phyloP scores from a whole-genome alignment of 1,140 invertebrate species.

The Drosophila willistoni region DNA sequence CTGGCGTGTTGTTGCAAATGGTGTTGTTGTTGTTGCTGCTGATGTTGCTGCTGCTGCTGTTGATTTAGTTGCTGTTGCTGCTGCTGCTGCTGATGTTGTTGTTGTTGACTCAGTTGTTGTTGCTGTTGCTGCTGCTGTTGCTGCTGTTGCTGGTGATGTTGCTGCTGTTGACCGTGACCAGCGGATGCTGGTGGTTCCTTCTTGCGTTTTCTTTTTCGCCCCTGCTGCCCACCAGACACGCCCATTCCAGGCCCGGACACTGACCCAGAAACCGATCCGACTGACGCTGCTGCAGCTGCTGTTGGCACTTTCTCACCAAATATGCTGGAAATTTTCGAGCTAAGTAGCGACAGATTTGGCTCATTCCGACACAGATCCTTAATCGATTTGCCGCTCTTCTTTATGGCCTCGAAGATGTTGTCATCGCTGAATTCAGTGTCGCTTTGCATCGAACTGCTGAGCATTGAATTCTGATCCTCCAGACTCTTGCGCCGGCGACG shows the following conservation, averaged over 20 bases:
- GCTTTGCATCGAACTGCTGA: constrained; percentile 77
- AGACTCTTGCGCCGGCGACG: constrained; percentile 78
- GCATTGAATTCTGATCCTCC: constrained; percentile 79
- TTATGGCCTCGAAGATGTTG: constrained; percentile 82
- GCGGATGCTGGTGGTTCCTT: constrained; percentile 46
- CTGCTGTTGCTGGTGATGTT: constrained; percentile 44
- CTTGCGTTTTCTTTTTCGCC: constrained; percentile 73
- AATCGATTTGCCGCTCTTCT: constrained; percentile 82
- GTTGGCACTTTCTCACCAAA: constrained; percentile 71
- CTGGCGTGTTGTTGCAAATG: constrained; percentile 38
- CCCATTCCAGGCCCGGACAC: background rate
- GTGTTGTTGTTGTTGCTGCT: constrained; percentile 46
- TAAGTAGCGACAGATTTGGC: constrained; percentile 79
- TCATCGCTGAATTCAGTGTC: constrained; percentile 80
- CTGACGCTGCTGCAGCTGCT: constrained; percentile 14
- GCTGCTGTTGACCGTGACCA: constrained; percentile 36
- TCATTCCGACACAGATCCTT: constrained; percentile 82
- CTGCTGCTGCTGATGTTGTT: constrained; percentile 33
- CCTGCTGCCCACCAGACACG: background rate
- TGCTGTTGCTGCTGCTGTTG: constrained; percentile 39
- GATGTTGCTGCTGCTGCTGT: constrained; percentile 52
- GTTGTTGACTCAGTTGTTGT: background rate
- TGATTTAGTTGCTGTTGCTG: constrained; percentile 46
- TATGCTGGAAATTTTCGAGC: constrained; percentile 81
- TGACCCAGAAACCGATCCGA: background rate